These are phyloP conservation scores for Drosophila neonasuta DNA, from an alignment of 2,888 invertebrate genomes.

Conservation along the genomic window DNA sequence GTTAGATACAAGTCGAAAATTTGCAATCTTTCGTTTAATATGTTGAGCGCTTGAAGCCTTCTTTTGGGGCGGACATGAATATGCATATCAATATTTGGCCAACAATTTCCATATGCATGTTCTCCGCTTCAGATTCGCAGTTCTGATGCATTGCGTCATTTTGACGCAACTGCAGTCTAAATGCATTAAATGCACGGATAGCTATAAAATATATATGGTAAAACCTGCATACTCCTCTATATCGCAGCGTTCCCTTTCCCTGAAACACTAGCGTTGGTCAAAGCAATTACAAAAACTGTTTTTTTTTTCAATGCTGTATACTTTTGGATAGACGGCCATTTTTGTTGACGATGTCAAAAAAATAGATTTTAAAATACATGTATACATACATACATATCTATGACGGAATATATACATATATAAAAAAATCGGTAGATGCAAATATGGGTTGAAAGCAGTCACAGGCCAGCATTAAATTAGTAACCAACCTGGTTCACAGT, in stretches of 20 bases:
- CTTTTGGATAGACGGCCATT: conserved; percentile 31
- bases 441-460: conserved; percentile 17
- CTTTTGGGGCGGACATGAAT: conserved; percentile 20
- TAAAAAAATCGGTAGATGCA: conserved; percentile 10
- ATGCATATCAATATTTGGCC: conserved; percentile 45
- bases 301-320: conserved; percentile 27
- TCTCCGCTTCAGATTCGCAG: conserved; percentile 33
- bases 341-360: conserved; percentile 17
- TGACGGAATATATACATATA: not conserved
- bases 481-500: conserved; percentile 55
- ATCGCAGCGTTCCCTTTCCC: not conserved
- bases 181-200: conserved; percentile 64
- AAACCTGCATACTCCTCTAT: not conserved
- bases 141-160: conserved; percentile 37
- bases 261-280: conserved; percentile 59
- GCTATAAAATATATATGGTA: conserved; percentile 38
- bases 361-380: conserved; percentile 36
- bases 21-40: not conserved
- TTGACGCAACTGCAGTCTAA: conserved; percentile 55
- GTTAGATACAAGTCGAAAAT: not conserved
- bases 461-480: conserved; percentile 64
- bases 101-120: conserved; percentile 47
- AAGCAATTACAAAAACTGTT: conserved; percentile 66
- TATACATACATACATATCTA: conserved; percentile 10
- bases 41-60: not conserved